Evolutionary conservation across 1,140 invertebrate genomes (phyloP).

Genomic region (Physella acuta): DNA sequence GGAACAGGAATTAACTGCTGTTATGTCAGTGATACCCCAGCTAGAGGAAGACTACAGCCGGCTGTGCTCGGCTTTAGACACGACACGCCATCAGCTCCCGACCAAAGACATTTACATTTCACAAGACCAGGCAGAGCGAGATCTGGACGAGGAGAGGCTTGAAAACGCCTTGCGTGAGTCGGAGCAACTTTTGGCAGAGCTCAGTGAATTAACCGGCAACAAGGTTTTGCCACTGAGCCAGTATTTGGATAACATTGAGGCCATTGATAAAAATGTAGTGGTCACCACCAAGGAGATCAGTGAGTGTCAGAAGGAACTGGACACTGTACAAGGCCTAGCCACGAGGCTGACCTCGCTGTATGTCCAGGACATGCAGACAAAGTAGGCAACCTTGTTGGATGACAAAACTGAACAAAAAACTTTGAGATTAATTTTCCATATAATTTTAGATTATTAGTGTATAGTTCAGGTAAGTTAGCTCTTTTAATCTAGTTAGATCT

Average conservation of each 20-base stretch:
- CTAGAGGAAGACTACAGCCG: slow-evolving; percentile 37
- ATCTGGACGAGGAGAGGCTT: background rate
- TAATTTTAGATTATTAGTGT: too few relatives aligned
- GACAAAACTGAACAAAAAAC: too few relatives aligned
- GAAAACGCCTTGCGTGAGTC: background rate
- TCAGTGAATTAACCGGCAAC: background rate
- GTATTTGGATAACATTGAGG: background rate
- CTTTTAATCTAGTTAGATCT: too few relatives aligned
- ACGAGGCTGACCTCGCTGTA: background rate
- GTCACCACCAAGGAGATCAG: background rate
- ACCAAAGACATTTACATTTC: slow-evolving; percentile 42
- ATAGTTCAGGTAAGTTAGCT: too few relatives aligned
- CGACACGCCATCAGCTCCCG: slow-evolving; percentile 47
- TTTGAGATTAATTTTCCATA: too few relatives aligned
- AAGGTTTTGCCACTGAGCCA: background rate
- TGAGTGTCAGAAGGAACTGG: background rate
- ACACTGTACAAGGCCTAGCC: background rate
- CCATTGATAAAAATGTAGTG: background rate
- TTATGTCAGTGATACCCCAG: slow-evolving; percentile 33
- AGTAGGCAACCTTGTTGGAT: too few relatives aligned
- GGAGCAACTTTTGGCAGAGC: slow-evolving; percentile 10
- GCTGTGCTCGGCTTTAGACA: slow-evolving; percentile 42
- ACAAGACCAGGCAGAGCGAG: slow-evolving; percentile 26
- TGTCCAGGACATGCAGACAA: slow-evolving; percentile 8
- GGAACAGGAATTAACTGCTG: slow-evolving; percentile 35